Evolutionary conservation across 1,140 invertebrate genomes (phyloP), one percentile per base, ranked within the genome.

Genomic region (Drosophila equinoxialis): DNA sequence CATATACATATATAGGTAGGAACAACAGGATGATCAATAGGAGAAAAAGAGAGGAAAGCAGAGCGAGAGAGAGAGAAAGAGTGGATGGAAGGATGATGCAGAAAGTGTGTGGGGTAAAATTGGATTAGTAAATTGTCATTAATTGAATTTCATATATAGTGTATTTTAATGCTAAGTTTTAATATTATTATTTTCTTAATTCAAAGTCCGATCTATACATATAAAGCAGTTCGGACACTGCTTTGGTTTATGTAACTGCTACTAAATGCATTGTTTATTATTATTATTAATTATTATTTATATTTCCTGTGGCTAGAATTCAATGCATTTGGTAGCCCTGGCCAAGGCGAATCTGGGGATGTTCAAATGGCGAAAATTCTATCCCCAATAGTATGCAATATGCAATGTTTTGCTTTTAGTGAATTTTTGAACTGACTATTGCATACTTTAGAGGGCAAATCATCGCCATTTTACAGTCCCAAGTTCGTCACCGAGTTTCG

Each of bases 41-140:
- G 68, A 20, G 69, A 10, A 55, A 55, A 20, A 14, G 37, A 23
- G 10, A 13, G 37, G 11, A 5, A 13, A 11, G 37, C 10, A 23
- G 54, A 55, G n/a, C 1, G 60, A 59, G 39, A 58, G 54, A 62
- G 55, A 65, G 67, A 70, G 42, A 62, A 54, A 17, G 41, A 20
- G 45, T 11, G 51, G 5, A 60, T 60, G 45, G 51, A 30, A 39
- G 68, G 37, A 45, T 42, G 45, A 33, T 51, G 69, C 33, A 51
- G 61, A 30, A 17, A 60, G 63, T 51, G 67, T 51, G 51, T 41
- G 59, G 8, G 30, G 51, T 66, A 51, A 10, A 51, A 33, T 58
- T 48, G 30, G 73, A 85, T 90, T 85, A 90, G 78, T 89, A 81
- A 85, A 72, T 68, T 85, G 58, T 84, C 77, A 81, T 51, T 51